Evolutionary conservation across 2,888 invertebrate genomes (phyloP), one percentile per base, ranked within the genome.

Genomic region (Trissoscelio sp.): DNA sequence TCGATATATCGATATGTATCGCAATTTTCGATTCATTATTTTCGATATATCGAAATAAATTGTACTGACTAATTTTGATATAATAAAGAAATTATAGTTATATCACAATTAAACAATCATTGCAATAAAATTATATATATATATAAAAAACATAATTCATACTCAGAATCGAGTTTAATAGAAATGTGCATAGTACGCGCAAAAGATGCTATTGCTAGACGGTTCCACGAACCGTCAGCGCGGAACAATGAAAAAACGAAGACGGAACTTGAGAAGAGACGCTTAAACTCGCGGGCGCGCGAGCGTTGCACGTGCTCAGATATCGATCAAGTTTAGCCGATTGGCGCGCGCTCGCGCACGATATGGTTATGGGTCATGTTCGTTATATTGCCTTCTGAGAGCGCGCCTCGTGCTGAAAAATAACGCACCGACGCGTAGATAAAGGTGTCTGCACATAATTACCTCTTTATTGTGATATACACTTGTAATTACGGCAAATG

Each of bases 261-360:
- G 28, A 37, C 28, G 24, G 9, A 48, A 48, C 16, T 48, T 4
- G 12, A 22, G 48, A 24, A 24, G 22, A 48, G n/a, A 24, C n/a
- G n/a, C 24, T 48, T 48, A 22, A 48, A 24, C n/a, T 48, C 22
- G 24, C 48, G 6, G 14, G 14, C 14, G 42, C 42, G 39, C 46
- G 42, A 31, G 12, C 37, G 20, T 24, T 67, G 53, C 67, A 55
- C 67, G 53, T 55, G 67, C 31, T 67, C 28, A 55, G 34, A 55
- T 67, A 55, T 67, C 53, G 67, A 67, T 67, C 55, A 53, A 67
- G 34, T 64, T 62, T 31, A 16, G 20, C 12, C 37, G 34, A 64
- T 64, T 64, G 64, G 37, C 48, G 28, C 48, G 28, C 31, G 42
- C 12, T 7, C 5, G 58, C 20, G 44, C 28, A 24, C 60, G 34